Evolutionary conservation across 2,888 invertebrate genomes (phyloP).

Genomic region (Alloplasta piceator): DNA sequence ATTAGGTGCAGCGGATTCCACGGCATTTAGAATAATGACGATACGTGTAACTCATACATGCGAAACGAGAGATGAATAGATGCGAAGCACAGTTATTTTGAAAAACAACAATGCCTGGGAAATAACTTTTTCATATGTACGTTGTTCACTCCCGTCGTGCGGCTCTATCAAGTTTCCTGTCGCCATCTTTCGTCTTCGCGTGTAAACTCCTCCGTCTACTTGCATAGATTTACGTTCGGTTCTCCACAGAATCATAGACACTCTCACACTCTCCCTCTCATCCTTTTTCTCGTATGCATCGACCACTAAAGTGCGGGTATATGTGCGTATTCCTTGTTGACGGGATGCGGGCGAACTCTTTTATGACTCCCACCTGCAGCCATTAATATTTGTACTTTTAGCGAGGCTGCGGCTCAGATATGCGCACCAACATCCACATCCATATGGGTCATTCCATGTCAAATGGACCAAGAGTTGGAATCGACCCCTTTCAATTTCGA

Average conservation of each 20-base stretch:
- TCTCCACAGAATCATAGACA: slow-evolving; percentile 15
- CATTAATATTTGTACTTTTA: slow-evolving; percentile 59
- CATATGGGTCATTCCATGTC: too few species aligned
- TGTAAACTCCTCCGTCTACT: neutral
- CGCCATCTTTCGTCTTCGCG: slow-evolving; percentile 6
- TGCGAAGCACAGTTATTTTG: slow-evolving; percentile 6
- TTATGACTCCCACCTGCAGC: slow-evolving; percentile 60
- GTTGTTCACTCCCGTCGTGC: slow-evolving; percentile 2
- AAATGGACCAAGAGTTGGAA: too few species aligned
- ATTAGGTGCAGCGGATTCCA: too few species aligned
- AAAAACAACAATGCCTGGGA: slow-evolving; percentile 2
- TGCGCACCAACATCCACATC: neutral
- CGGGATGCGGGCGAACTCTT: slow-evolving; percentile 46
- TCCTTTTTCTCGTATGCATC: slow-evolving; percentile 35
- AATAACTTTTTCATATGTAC: slow-evolving; percentile 31
- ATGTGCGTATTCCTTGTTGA: slow-evolving; percentile 41
- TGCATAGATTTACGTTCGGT: slow-evolving; percentile 21
- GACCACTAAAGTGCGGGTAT: slow-evolving; percentile 13
- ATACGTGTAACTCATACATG: neutral
- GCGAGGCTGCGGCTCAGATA: slow-evolving; percentile 25
- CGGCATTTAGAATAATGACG: neutral
- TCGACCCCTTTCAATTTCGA: too few species aligned
- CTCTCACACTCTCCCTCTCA: neutral
- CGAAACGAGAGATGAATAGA: slow-evolving; percentile 9
- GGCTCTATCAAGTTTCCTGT: neutral